A percentile compares a stretch with the other conserved stretches of the same genome.
These are phyloP conservation scores for Zoanthus sociatus DNA, from an alignment of 92 coral and sea anemone genomes.

Conservation along the genomic window DNA sequence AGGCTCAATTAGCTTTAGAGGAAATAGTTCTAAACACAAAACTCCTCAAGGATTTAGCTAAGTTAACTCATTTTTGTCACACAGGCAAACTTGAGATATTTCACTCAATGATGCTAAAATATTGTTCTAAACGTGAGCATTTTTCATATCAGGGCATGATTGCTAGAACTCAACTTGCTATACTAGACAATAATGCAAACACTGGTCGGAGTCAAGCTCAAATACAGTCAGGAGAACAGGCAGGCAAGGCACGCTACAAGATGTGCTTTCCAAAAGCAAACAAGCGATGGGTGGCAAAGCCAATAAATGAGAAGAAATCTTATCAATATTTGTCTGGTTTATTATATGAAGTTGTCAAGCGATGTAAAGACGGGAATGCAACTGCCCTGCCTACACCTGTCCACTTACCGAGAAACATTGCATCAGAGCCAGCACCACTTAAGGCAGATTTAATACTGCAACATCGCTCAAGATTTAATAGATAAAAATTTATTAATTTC, in stretches of 20 bases:
- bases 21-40: not conserved
- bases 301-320: not conserved
- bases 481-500: not conserved
- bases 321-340: not conserved
- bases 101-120: not conserved
- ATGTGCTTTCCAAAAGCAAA: constrained; percentile 30
- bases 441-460: constrained; percentile 1
- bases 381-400: not conserved
- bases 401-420: constrained; percentile 5
- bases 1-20: not conserved
- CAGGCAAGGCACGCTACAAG: constrained; percentile 36
- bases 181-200: not conserved
- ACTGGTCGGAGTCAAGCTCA: not conserved
- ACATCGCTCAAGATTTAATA: constrained; percentile 16
- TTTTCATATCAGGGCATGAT: not conserved
- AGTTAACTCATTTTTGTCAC: not conserved
- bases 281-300: constrained; percentile 21
- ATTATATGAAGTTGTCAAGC: not conserved
- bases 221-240: constrained; percentile 18
- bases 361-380: not conserved
- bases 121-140: not conserved
- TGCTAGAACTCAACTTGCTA: not conserved
- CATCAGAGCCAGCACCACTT: constrained; percentile 16
- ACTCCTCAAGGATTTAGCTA: not conserved
- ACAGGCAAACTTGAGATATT: not conserved